Evolutionary conservation across 2,888 invertebrate genomes (phyloP).

Genomic region (Agrochola macilenta): DNA sequence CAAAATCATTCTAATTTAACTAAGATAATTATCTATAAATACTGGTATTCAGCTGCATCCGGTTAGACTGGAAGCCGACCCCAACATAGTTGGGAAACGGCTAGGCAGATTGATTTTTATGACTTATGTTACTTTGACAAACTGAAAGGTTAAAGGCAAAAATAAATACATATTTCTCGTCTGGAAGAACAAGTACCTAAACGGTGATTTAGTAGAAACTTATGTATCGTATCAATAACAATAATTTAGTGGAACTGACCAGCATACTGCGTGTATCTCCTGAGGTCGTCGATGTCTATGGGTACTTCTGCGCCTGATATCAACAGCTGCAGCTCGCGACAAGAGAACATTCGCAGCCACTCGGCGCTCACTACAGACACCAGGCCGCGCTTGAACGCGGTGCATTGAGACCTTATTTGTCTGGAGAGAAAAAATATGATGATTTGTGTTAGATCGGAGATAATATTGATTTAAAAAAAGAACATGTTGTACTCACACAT

Average conservation of each 20-base stretch:
- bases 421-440: conserved; percentile 64
- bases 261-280: conserved; percentile 96
- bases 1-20: conserved; percentile 31
- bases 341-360: conserved; percentile 98
- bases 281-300: conserved; percentile 97
- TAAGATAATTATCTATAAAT: conserved; percentile 24
- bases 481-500: no score
- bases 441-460: background rate
- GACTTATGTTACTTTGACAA: no score
- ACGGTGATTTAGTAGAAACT: no score
- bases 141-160: no score
- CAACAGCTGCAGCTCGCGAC: conserved; percentile 98
- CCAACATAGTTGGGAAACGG: no score
- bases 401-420: conserved; percentile 96
- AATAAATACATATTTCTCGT: no score
- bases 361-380: conserved; percentile 97
- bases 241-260: conserved; percentile 81
- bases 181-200: no score
- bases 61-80: no score
- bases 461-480: no score
- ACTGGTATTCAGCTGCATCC: no score
- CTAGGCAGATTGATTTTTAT: no score
- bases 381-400: conserved; percentile 97
- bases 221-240: no score
- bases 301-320: conserved; percentile 98